Evolutionary conservation across 2,888 invertebrate species (phyloP).

Genomic region (Hydriomena furcata): DNA sequence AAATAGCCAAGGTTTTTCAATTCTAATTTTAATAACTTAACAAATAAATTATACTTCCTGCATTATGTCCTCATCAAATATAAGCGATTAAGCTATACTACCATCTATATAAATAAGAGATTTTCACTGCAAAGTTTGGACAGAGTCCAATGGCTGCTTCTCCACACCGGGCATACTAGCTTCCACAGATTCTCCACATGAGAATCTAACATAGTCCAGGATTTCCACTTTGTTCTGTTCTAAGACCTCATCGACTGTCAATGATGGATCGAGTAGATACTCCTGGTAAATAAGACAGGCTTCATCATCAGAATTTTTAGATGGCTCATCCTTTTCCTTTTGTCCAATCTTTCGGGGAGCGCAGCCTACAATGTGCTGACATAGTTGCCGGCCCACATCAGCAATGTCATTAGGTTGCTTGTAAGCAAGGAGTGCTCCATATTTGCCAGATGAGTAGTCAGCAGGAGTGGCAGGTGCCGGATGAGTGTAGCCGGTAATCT

Average conservation of each 20-base stretch:
- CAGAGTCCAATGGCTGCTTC: slow-evolving; percentile 80
- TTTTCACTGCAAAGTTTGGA: slow-evolving; percentile 85
- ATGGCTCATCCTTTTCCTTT: slow-evolving; percentile 84
- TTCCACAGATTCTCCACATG: slow-evolving; percentile 89
- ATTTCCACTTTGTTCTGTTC: slow-evolving; percentile 86
- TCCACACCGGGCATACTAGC: slow-evolving; percentile 70
- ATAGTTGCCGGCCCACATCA: slow-evolving; percentile 88
- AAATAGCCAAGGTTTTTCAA: slow-evolving; percentile 23
- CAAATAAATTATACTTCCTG: slow-evolving; percentile 40
- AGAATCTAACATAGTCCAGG: slow-evolving; percentile 92
- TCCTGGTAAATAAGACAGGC: slow-evolving; percentile 93
- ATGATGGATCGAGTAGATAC: slow-evolving; percentile 90
- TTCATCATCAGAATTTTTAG: slow-evolving; percentile 89
- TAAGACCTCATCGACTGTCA: slow-evolving; percentile 89
- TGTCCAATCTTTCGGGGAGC: slow-evolving; percentile 90
- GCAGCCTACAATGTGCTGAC: slow-evolving; percentile 97
- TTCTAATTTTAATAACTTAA: slow-evolving; percentile 36
- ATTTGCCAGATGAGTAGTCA: slow-evolving; percentile 89
- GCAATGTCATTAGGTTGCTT: slow-evolving; percentile 68
- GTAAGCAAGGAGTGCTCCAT: slow-evolving; percentile 92
- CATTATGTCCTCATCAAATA: slow-evolving; percentile 13
- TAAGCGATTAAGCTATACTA: slow-evolving; percentile 20
- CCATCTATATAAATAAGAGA: slow-evolving; percentile 22
- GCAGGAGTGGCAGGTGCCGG: slow-evolving; percentile 83
- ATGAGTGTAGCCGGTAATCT: slow-evolving; percentile 90